Evolutionary conservation across 2,113 vertebrate genomes (phyloP).

Genomic region (Irena cyanogastra): DNA sequence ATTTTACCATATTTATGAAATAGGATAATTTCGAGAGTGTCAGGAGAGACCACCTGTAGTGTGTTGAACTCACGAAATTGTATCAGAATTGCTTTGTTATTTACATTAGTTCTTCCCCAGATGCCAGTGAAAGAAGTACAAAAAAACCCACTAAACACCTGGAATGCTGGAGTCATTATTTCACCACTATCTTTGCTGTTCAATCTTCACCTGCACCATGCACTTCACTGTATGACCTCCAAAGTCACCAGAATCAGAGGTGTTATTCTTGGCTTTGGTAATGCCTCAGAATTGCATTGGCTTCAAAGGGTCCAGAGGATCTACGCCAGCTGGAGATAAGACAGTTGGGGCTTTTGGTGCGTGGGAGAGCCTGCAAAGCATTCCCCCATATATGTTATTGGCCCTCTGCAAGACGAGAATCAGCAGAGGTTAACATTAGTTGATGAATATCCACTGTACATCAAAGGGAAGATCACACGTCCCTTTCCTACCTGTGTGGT

Average conservation of each 20-base stretch:
- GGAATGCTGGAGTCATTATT: background rate
- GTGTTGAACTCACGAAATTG: background rate
- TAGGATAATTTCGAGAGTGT: rapidly evolving
- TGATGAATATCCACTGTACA: background rate
- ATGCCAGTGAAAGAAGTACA: background rate
- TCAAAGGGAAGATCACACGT: background rate
- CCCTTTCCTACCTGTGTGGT: background rate
- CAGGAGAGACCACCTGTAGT: background rate
- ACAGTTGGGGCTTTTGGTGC: background rate
- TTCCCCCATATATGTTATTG: background rate
- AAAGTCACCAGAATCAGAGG: background rate
- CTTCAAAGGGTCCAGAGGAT: background rate
- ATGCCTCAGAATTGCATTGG: background rate
- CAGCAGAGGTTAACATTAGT: background rate
- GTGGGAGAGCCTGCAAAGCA: background rate
- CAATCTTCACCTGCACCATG: too few species aligned
- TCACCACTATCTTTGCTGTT: background rate
- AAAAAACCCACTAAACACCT: background rate
- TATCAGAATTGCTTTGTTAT: background rate
- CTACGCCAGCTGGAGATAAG: background rate
- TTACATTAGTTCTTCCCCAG: background rate
- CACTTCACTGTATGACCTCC: background rate
- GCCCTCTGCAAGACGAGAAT: background rate
- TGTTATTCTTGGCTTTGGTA: background rate
- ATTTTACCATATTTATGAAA: background rate